Conservation (phyloP, 2,797 vertebrate genomes). For the Mallotus villosus region DNA sequence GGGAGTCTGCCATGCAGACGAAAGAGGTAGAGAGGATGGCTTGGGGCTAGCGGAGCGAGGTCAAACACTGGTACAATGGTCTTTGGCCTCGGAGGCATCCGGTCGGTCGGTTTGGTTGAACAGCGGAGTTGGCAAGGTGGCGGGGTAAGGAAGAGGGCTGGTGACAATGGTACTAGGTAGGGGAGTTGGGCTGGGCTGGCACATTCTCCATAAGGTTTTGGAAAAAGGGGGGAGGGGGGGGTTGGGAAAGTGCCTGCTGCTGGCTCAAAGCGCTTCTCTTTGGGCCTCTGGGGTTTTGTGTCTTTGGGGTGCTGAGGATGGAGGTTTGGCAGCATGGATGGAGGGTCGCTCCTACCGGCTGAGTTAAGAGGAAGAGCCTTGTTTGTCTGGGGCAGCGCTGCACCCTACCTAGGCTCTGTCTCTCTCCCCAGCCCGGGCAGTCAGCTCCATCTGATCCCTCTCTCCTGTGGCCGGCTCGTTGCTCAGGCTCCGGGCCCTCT, state of each 20-base stretch:
- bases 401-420: constrained; percentile 89
- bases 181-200: not conserved
- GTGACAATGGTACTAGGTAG: not conserved
- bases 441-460: constrained; percentile 69
- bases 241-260: constrained; percentile 68
- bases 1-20: constrained; percentile 90
- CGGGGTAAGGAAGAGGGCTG: constrained; percentile 49
- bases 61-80: constrained; percentile 99
- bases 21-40: constrained; percentile 96
- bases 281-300: constrained; percentile 77
- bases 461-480: constrained; percentile 64
- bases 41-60: constrained; percentile 96
- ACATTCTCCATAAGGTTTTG: constrained; percentile 46
- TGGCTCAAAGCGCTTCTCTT: constrained; percentile 84
- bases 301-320: constrained; percentile 73
- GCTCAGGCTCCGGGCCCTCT: constrained; percentile 84
- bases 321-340: constrained; percentile 75
- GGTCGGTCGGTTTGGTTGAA: constrained; percentile 71
- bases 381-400: constrained; percentile 74
- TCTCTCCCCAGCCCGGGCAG: constrained; percentile 79
- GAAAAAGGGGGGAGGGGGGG: constrained; percentile 67
- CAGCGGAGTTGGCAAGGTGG: constrained; percentile 55
- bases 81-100: constrained; percentile 99
- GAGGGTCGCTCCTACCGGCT: constrained; percentile 85
- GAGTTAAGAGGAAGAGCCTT: constrained; percentile 28